Evolutionary conservation across 2,113 vertebrate genomes (phyloP).

Genomic region (Etia nguti): DNA sequence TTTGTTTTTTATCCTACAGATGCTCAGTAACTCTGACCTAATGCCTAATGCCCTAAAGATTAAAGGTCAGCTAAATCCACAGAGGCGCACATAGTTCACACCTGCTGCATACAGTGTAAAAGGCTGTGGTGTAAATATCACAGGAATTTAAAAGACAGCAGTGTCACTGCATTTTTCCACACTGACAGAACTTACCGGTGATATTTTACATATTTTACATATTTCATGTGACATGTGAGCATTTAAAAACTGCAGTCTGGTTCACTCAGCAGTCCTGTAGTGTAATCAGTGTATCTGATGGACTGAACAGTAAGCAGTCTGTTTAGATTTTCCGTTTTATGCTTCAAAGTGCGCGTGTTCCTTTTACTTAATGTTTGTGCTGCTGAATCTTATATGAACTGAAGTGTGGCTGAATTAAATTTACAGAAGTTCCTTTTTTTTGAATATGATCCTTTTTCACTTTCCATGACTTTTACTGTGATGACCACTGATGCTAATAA

Average conservation of each 20-base stretch:
- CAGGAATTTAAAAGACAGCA: background rate
- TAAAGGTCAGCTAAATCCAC: background rate
- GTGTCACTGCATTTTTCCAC: background rate
- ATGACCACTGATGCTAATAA: background rate
- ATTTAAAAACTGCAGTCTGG: accelerated
- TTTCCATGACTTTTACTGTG: background rate
- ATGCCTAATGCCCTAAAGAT: accelerated
- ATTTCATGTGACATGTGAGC: background rate
- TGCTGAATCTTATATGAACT: accelerated
- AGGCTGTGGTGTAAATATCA: background rate
- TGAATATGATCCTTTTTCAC: background rate
- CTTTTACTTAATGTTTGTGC: background rate
- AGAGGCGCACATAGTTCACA: background rate
- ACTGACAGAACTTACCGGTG: background rate
- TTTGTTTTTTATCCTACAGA: background rate
- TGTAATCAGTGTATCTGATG: background rate
- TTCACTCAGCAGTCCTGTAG: background rate
- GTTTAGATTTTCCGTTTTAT: background rate
- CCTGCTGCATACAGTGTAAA: background rate
- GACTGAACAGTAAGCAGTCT: background rate
- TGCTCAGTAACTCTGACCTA: background rate
- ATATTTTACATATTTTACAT: background rate
- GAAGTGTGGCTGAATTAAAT: background rate
- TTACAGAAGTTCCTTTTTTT: background rate
- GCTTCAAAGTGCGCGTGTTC: background rate